These are phyloP conservation scores for Coturnix japonica DNA, from an alignment of 2,113 vertebrate genomes.

Conservation along the genomic window DNA sequence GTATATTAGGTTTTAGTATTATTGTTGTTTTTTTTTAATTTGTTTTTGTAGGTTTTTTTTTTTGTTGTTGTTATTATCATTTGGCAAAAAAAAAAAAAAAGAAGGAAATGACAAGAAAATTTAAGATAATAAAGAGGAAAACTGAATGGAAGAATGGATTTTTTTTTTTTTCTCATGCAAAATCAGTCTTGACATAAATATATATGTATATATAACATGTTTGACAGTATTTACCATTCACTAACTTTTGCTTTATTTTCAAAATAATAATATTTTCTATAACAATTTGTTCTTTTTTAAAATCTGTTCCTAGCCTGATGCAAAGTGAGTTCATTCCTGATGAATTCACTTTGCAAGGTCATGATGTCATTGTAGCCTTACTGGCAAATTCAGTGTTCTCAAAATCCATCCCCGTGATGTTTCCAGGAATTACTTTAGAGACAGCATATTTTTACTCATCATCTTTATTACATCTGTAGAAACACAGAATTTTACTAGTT, in stretches of 20 bases:
- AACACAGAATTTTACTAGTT: slow-evolving; percentile 20
- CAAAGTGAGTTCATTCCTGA: neutral
- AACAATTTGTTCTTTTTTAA: neutral
- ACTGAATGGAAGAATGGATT: neutral
- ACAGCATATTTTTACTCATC: neutral
- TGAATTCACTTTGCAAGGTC: neutral
- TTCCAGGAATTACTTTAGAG: neutral
- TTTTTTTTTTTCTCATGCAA: neutral
- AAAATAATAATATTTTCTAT: neutral
- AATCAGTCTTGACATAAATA: neutral
- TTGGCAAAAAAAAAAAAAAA: neutral
- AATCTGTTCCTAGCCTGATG: neutral
- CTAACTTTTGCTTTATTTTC: neutral
- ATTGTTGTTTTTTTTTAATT: too few relatives aligned
- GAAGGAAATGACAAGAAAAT: neutral
- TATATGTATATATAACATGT: too few relatives aligned
- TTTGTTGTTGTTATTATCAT: neutral
- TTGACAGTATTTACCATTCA: neutral
- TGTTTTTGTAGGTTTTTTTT: too few relatives aligned
- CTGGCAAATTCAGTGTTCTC: neutral
- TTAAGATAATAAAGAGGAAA: neutral
- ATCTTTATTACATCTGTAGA: neutral
- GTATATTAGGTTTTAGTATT: neutral
- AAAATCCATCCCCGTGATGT: neutral
- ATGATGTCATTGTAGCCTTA: neutral